Evolutionary conservation across 2,797 vertebrate species (phyloP), one percentile per base, ranked within the genome.

Genomic region (Myiothlypis chrysogaster): DNA sequence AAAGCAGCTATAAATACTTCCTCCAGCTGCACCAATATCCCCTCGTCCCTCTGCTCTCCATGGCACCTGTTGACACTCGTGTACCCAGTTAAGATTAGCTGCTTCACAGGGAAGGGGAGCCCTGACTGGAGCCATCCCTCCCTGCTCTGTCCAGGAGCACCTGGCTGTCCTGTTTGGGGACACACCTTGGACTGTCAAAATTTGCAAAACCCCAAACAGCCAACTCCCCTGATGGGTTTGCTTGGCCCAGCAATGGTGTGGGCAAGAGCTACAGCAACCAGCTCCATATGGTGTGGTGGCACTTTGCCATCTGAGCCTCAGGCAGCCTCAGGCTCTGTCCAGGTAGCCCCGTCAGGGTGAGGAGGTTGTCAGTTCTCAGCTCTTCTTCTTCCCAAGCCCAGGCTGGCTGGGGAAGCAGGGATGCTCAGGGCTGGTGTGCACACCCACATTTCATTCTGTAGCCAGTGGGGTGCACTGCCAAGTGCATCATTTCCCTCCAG

Each of bases 1-100:
- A 94, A 96, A 94, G 83, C 78, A 71, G 79, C 97, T 97, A 97
- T 96, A 97, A 97, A 97, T 97, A 97, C 97, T 95, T 94, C 71
- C 87, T 94, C 93, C 97, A 97, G 97, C 95, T 97, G 96, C 88
- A 96, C 90, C 94, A 83, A 87, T 93, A 97, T 95, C 95, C 87
- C 89, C 93, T 94, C 2, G 0, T 95, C 92, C 56, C 52, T 94
- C 90, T 92, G 92, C 77, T 90, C 90, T 96, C 66, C 84, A 60
- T 2, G 12, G 88, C 97, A 97, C 96, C 96, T 97, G 96, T 97
- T 97, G 96, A 96, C 90, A 79, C 87, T 92, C 82, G 18, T 94
- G 96, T 90, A 80, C 87, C 55, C 90, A n/a, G 90, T 96, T 91
- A 95, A 96, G 94, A 97, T 94, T 87, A 94, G 84, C 94, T 94